phyloP scores from a whole-genome alignment of 2,797 vertebrate species.

The Enteromius trimaculatus region DNA sequence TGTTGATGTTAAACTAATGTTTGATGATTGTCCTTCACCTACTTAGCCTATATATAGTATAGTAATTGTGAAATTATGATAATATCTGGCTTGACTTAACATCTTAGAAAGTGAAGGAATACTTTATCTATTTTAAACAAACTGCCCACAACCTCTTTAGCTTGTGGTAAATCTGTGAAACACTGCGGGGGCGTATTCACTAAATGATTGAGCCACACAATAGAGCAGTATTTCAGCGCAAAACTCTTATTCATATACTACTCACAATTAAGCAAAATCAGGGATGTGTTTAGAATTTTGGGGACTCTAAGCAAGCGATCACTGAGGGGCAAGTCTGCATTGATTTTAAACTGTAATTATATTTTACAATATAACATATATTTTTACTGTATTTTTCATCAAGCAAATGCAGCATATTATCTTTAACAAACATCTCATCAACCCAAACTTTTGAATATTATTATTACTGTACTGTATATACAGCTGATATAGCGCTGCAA shows the following conservation, averaged over 20 bases:
- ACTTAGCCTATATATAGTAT: slow-evolving; percentile 6
- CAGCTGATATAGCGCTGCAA: not conserved
- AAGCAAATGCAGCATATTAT: not conserved
- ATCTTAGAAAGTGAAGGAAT: slow-evolving; percentile 18
- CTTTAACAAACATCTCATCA: not conserved
- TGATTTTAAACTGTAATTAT: not conserved
- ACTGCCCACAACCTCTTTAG: slow-evolving; percentile 19
- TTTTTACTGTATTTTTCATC: not conserved
- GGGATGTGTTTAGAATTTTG: no score
- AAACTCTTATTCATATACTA: not conserved
- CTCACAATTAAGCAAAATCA: not conserved
- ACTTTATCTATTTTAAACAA: slow-evolving; percentile 19
- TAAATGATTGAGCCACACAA: not conserved
- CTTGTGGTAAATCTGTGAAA: slow-evolving; percentile 25
- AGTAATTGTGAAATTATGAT: slow-evolving; percentile 8
- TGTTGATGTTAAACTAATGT: not conserved
- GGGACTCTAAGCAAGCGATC: no score
- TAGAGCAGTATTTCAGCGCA: not conserved
- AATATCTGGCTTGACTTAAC: not conserved
- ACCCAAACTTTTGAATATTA: not conserved
- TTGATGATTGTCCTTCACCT: slow-evolving; percentile 16
- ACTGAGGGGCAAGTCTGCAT: no score
- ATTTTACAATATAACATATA: not conserved
- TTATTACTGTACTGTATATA: not conserved
- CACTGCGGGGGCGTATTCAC: slow-evolving; percentile 6